Base-by-base conservation (phyloP, 1,140 invertebrate genomes). In the Drosophila funebris region DNA sequence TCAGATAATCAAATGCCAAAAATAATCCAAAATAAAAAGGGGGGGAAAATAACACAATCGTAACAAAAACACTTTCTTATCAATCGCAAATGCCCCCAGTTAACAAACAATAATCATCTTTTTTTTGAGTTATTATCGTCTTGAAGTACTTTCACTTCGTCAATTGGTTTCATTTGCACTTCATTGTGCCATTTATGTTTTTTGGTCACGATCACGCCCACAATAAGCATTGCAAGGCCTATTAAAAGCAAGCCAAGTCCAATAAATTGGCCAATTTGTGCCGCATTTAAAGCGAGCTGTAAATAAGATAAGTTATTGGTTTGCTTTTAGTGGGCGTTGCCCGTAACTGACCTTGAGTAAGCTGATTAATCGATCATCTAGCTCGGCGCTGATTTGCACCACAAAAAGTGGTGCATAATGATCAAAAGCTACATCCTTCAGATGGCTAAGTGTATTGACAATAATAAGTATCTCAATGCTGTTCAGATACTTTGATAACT, bases 331-430 rank as follows among this genome's bases (percentile, higher is more conserved):
- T 36, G 1, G 6, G 6, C 18, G 13, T 3, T 41, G 11, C 4
- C 6, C 7, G 11, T n/a, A 27, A 13, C 39, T 48, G 3, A 88
- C 82, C 78, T 88, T 88, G 0, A 87, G 31, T 41, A 78, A 20
- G 0, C 22, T 46, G 4, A 50, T 52, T 1, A 76, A 46, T 13
- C 37, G 29, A 6, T 88, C 83, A 36, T 68, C 75, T 7, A 87
- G 16, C 3, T 88, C 71, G 0, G 70, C 75, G n/a, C 62, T 58
- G 8, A 88, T 52, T 64, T 62, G 48, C 24, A 78, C 20, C 0
- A 67, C 33, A 11, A 87, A 78, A 0, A 85, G 63, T 0, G 82
- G 82, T 1, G 83, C 82, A 72, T 87, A 88, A 18, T 87, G 82
- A 76, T 87, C 61, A 36, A 73, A 82, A 14, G 83, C 78, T 5